A percentile compares a stretch with the other conserved stretches of the same genome.
Evolutionary conservation across 2,113 vertebrate species (phyloP).

Genomic region (Mobula hypostoma): DNA sequence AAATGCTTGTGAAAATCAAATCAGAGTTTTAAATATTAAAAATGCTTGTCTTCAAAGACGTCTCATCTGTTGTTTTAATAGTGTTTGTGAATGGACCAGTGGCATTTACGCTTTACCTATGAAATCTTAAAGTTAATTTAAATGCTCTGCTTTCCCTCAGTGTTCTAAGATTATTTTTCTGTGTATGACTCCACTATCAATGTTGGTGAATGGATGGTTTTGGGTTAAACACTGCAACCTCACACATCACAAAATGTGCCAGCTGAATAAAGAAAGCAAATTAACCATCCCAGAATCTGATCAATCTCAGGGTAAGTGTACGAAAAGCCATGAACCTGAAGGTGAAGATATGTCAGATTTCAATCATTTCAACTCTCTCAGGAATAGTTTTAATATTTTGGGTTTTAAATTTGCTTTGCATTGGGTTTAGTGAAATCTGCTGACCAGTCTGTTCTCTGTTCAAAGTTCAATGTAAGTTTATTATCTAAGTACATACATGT

Average conservation of each 20-base stretch:
- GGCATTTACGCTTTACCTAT: not conserved
- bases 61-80: not conserved
- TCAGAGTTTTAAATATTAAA: not conserved
- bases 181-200: not conserved
- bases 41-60: not conserved
- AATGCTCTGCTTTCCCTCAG: not conserved
- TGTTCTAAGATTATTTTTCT: not conserved
- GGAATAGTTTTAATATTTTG: constrained; percentile 40
- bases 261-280: not conserved
- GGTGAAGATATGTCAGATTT: constrained; percentile 46
- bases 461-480: too few relatives aligned
- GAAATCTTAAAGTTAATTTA: not conserved
- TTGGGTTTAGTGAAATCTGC: constrained; percentile 45
- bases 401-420: constrained; percentile 50
- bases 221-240: not conserved
- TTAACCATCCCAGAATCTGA: not conserved
- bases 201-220: not conserved
- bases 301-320: constrained; percentile 10
- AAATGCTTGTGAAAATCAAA: not conserved
- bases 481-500: too few relatives aligned
- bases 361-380: constrained; percentile 36
- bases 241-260: not conserved
- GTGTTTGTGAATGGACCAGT: not conserved
- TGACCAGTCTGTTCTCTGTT: constrained; percentile 39
- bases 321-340: constrained; percentile 41